Evolutionary conservation across 2,113 vertebrate species (phyloP).

Genomic region (Melanostigma gelatinosum): DNA sequence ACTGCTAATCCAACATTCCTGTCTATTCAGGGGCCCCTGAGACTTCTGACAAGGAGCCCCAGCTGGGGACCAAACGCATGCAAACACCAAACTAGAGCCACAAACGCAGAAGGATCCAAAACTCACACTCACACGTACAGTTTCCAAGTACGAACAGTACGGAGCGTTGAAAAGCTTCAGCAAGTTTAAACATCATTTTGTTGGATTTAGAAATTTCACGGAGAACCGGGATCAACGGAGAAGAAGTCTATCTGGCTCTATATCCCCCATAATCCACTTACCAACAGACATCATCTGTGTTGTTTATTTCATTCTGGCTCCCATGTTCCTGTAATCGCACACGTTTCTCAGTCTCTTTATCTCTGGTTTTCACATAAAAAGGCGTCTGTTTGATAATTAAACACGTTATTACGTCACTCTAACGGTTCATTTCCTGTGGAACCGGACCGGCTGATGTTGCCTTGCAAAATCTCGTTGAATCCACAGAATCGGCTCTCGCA

Average conservation of each 20-base stretch:
- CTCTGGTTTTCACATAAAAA: slow-evolving; percentile 2
- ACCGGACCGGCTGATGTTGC: background rate
- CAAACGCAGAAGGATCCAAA: background rate
- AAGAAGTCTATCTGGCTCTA: background rate
- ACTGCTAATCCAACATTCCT: slow-evolving; percentile 31
- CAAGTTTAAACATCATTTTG: slow-evolving; percentile 12
- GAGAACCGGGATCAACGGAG: slow-evolving; percentile 8
- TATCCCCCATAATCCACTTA: slow-evolving; percentile 54
- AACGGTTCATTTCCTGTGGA: background rate
- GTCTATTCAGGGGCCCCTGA: background rate
- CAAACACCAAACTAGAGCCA: background rate
- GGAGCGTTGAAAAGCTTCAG: slow-evolving; percentile 1
- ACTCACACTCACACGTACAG: background rate
- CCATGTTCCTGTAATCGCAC: slow-evolving; percentile 54
- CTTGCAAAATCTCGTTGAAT: background rate
- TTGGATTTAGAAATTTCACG: background rate
- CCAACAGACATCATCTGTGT: slow-evolving; percentile 32
- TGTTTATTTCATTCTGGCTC: slow-evolving; percentile 18
- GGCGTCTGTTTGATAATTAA: background rate
- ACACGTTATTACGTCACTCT: background rate
- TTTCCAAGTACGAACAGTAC: background rate
- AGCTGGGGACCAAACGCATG: background rate
- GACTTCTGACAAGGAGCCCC: background rate
- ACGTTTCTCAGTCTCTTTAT: slow-evolving; percentile 37
- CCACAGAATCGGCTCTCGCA: background rate